Conservation (phyloP, 2,113 vertebrate genomes). For the Varanus komodoensis region DNA sequence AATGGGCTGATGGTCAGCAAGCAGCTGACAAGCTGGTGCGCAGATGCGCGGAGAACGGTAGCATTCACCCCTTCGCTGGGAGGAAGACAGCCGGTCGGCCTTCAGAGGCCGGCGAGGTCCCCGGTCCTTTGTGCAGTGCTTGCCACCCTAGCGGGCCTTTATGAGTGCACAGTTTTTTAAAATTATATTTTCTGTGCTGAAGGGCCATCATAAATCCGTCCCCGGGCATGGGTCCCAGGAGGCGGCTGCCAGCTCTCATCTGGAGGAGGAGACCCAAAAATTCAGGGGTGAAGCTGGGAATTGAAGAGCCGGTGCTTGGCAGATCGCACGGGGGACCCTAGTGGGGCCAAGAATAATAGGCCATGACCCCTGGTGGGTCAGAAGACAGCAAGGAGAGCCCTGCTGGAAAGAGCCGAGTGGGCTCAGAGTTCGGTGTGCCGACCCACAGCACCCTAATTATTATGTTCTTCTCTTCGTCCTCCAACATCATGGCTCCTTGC, state of each 20-base stretch:
- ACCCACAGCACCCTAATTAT: neutral
- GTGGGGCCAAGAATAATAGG: neutral
- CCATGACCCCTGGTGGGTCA: conserved; percentile 12
- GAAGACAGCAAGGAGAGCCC: conserved; percentile 68
- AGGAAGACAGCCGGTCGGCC: no score
- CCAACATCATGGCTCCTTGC: neutral
- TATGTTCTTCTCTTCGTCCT: no score
- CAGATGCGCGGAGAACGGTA: neutral
- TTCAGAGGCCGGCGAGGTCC: no score
- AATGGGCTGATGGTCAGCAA: neutral
- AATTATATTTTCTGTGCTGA: neutral
- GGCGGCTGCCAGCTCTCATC: no score
- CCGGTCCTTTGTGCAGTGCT: neutral
- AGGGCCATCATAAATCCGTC: neutral
- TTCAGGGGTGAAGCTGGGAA: neutral
- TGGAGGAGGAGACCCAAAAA: neutral
- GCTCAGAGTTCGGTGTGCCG: conserved; percentile 46
- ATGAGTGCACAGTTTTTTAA: no score
- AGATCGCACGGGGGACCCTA: neutral
- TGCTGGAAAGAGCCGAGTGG: conserved; percentile 56
- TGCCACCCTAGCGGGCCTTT: neutral
- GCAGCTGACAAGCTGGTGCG: neutral
- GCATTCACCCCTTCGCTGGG: neutral
- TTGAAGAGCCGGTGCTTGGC: neutral
- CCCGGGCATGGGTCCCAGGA: neutral